Percentiles rank a stretch among this genome's conserved stretches.
Evolutionary conservation across 2,113 vertebrate genomes (phyloP).

Genomic region (Osmerus eperlanus): DNA sequence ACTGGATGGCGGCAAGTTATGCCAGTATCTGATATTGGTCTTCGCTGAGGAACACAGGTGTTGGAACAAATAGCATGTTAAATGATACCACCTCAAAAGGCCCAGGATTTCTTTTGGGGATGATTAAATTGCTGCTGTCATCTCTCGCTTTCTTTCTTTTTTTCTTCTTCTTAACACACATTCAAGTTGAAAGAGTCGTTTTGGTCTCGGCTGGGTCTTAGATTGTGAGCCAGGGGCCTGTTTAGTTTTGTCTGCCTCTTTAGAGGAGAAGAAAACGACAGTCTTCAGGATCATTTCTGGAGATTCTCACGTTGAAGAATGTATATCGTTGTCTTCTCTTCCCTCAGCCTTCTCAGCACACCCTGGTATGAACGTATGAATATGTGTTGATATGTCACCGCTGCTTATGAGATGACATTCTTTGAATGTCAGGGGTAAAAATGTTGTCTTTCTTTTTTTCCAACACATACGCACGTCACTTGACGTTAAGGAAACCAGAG

Average conservation of each 20-base stretch:
- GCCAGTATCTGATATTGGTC: slow-evolving; percentile 61
- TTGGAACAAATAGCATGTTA: slow-evolving; percentile 62
- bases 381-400: slow-evolving; percentile 17
- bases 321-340: no score
- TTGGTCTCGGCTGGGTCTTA: slow-evolving; percentile 40
- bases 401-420: slow-evolving; percentile 12
- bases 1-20: slow-evolving; percentile 54
- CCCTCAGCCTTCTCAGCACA: no score
- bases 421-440: slow-evolving; percentile 10
- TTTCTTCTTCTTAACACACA: slow-evolving; percentile 41
- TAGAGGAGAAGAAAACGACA: slow-evolving; percentile 30
- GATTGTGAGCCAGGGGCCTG: slow-evolving; percentile 51
- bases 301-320: slow-evolving; percentile 17
- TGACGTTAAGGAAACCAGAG: slow-evolving; percentile 55
- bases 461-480: slow-evolving; percentile 52
- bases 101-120: slow-evolving; percentile 41
- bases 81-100: slow-evolving; percentile 61
- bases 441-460: slow-evolving; percentile 6
- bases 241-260: slow-evolving; percentile 50
- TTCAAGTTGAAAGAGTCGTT: slow-evolving; percentile 55
- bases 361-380: neutral
- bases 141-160: slow-evolving; percentile 10
- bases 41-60: slow-evolving; percentile 63
- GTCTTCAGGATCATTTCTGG: slow-evolving; percentile 14
- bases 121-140: slow-evolving; percentile 52